Evolutionary conservation across 64 coral and sea anemone genomes (phyloP), one percentile per base, ranked within the genome.

Genomic region (Actinia tenebrosa): DNA sequence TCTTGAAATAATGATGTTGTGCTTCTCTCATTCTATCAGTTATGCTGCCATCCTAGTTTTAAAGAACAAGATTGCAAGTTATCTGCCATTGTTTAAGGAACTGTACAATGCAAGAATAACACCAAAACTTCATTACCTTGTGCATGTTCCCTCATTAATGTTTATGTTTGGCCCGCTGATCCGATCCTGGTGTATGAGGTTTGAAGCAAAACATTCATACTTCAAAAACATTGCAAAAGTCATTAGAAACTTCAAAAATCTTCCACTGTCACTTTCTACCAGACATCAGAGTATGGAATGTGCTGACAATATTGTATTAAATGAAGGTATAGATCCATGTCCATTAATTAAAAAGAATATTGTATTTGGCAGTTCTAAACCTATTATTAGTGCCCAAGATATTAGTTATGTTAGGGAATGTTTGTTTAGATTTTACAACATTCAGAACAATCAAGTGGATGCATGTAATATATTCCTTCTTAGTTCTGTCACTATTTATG

Each of bases 101-200:
- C 44, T 45, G 9, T 82, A 89, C 25, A 27, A 53, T 19, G 75
- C 78, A 43, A 61, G 16, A 64, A 82, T 69, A 16, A 50, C 80
- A 20, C 87, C 87, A 19, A 89, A 89, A n/a, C 87, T 82, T 22
- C 87, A 89, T 50, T 89, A 82, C 78, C 7, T 82, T 25, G 87
- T 89, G 1, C 87, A 89, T 46, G 22, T 89, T 22, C 87, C 78
- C 17, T 25, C 27, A 25, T 71, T 63, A 64, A 66, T 64, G 17
- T 10, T 82, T 13, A 89, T 25, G 59, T 89, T 89, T 89, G 87
- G 87, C 14, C 78, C 87, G 25, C 78, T 89, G 6, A 89, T 89
- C 5, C 59, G 78, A 60, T 64, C 30, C n/a, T 89, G 78, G 87
- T 63, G 55, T 6, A 89, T 89, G 87, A 19, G 87, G 3, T 53